A percentile compares a stretch with the other conserved stretches of the same genome.
phyloP scores from a whole-genome alignment of 2,113 vertebrate genomes.

The Piaya cayana region DNA sequence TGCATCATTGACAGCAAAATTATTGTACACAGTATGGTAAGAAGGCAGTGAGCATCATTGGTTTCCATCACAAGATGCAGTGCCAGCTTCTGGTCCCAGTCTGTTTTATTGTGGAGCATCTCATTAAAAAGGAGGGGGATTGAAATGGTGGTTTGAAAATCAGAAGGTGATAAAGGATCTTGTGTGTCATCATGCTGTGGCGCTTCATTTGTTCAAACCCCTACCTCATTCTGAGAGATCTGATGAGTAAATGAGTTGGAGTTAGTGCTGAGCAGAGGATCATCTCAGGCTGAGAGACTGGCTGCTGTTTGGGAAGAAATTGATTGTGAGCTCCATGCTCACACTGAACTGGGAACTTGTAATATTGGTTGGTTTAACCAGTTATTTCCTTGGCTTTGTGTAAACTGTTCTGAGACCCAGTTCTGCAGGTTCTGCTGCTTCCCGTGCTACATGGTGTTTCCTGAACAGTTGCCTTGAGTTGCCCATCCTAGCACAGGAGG shows the following conservation, averaged over 20 bases:
- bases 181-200: neutral
- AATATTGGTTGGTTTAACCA: neutral
- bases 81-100: neutral
- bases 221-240: neutral
- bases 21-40: neutral
- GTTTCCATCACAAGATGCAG: neutral
- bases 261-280: neutral
- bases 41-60: neutral
- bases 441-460: accelerated
- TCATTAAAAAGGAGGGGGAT: neutral
- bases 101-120: neutral
- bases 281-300: neutral
- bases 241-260: neutral
- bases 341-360: neutral
- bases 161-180: neutral
- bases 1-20: neutral
- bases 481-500: neutral
- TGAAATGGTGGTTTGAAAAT: neutral
- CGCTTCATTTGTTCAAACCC: neutral
- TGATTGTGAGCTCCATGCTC: neutral
- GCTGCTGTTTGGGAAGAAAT: neutral
- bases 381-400: neutral
- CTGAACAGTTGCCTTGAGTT: neutral
- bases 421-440: neutral
- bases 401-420: neutral